Percentiles rank a stretch among this genome's conserved stretches.
Evolutionary conservation across 92 coral and sea anemone species (phyloP).

Genomic region (Isaurus tuberculatus): DNA sequence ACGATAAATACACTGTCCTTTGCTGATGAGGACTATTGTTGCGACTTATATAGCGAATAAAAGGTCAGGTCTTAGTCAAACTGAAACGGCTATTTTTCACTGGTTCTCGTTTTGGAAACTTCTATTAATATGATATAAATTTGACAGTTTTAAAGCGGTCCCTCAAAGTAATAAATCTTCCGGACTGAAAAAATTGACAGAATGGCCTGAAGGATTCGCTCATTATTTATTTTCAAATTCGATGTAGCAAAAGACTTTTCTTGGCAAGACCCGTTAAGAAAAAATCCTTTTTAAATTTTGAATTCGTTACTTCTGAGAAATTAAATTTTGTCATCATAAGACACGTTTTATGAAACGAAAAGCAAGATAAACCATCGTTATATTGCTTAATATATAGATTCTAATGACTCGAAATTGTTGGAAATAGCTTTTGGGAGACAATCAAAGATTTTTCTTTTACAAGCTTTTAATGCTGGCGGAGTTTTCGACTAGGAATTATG

Average conservation of each 20-base stretch:
- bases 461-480: not conserved
- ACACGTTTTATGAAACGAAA: not conserved
- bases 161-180: not conserved
- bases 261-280: not conserved
- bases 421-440: not conserved
- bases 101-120: constrained; percentile 12
- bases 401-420: not conserved
- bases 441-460: not conserved
- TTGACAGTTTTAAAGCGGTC: not conserved
- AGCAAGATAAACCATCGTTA: not conserved
- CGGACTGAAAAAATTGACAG: constrained; percentile 7
- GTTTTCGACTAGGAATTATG: constrained; percentile 4
- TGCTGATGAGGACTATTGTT: not conserved
- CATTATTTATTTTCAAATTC: not conserved
- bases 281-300: not conserved
- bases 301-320: not conserved
- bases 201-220: not conserved
- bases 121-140: not conserved
- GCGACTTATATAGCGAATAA: not conserved
- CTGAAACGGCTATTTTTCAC: not conserved
- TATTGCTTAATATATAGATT: not conserved
- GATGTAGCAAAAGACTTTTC: not conserved
- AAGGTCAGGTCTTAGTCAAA: not conserved
- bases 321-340: not conserved
- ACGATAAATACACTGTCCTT: not conserved